A percentile compares a stretch with the other conserved stretches of the same genome.
Evolutionary conservation across 2,113 vertebrate species (phyloP).

Genomic region (Casuarius casuarius): DNA sequence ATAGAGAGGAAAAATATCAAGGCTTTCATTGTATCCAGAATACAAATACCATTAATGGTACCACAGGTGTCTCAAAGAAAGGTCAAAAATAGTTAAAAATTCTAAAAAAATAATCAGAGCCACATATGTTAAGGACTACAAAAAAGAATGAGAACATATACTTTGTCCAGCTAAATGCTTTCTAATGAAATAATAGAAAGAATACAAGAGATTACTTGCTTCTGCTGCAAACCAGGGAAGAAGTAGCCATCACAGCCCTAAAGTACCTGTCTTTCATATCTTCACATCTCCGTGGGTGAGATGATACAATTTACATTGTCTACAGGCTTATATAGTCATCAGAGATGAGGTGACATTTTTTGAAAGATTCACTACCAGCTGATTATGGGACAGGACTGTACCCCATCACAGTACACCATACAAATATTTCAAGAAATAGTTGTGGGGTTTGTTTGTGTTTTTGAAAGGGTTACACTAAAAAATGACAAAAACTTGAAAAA

Average conservation of each 20-base stretch:
- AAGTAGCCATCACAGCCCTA: not conserved
- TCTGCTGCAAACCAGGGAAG: not conserved
- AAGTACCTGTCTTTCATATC: not conserved
- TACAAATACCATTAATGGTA: not conserved
- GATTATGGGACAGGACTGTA: not conserved
- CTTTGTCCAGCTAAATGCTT: not conserved
- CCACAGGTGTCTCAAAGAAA: not conserved
- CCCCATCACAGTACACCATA: fast-evolving
- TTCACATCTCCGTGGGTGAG: not conserved
- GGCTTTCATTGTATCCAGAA: not conserved
- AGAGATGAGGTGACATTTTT: not conserved
- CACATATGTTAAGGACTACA: not conserved
- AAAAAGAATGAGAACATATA: not conserved
- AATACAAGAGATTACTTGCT: not conserved
- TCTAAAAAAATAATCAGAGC: not conserved
- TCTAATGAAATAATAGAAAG: not conserved
- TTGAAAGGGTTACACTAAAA: not conserved
- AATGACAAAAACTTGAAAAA: not conserved
- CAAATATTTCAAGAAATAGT: not conserved
- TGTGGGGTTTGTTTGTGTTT: not conserved
- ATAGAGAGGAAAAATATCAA: not conserved
- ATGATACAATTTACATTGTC: not conserved
- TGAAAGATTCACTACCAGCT: not conserved
- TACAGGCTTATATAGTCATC: not conserved
- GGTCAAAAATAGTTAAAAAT: not conserved